A percentile compares a stretch with the other conserved stretches of the same genome.
phyloP scores from a whole-genome alignment of 1,140 invertebrate species.

The Panulirus ornatus region DNA sequence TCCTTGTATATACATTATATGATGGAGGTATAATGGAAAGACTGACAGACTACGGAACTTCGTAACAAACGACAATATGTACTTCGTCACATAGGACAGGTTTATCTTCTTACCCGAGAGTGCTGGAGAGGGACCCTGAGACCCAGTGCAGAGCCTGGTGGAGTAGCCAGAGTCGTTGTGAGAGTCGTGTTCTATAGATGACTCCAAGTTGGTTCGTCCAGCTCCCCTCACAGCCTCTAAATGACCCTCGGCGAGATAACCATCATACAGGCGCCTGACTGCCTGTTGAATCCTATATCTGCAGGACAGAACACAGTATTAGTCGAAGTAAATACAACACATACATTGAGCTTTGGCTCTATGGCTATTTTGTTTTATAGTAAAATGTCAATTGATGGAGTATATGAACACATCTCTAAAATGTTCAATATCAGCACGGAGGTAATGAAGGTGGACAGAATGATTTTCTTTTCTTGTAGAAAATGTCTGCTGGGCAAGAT shows the following conservation, averaged over 20 bases:
- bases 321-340: neutral
- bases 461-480: too few species aligned
- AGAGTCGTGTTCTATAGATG: constrained; percentile 79
- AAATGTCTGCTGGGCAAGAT: too few species aligned
- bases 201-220: constrained; percentile 46
- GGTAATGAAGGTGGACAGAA: too few species aligned
- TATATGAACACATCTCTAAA: too few species aligned
- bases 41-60: neutral
- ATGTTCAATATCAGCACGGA: too few species aligned
- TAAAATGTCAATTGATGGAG: too few species aligned
- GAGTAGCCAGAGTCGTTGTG: constrained; percentile 89
- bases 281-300: constrained; percentile 74
- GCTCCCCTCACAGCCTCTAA: constrained; percentile 43
- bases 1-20: neutral
- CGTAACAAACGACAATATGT: neutral
- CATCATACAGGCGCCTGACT: constrained; percentile 70
- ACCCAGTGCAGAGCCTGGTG: constrained; percentile 87
- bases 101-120: constrained; percentile 84
- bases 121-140: constrained; percentile 87
- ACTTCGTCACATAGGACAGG: neutral
- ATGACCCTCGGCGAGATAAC: constrained; percentile 66
- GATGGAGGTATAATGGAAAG: neutral
- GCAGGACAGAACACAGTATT: neutral
- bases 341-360: too few species aligned
- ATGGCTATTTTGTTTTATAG: too few species aligned